Conservation (phyloP, 2,113 vertebrate species). For the Pseudopodoces humilis region DNA sequence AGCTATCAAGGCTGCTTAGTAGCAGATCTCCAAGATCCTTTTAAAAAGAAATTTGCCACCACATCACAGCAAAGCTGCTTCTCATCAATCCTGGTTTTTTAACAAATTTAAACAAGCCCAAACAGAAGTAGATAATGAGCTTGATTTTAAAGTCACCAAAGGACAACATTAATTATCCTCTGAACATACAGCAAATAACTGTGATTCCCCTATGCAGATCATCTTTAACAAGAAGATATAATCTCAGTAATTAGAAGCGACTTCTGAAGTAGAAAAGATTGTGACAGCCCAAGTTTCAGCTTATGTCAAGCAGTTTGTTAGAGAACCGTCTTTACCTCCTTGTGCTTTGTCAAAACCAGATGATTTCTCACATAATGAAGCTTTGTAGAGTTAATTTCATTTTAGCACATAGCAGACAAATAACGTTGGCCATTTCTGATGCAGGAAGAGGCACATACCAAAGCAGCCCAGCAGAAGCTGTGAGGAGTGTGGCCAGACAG, state of each 20-base stretch:
- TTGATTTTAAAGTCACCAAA: background rate
- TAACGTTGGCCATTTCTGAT: background rate
- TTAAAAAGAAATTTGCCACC: background rate
- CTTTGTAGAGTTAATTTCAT: too few species aligned
- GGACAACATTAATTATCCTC: background rate
- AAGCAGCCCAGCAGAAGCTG: background rate
- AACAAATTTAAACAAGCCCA: background rate
- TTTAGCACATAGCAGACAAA: background rate
- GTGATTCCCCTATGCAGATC: background rate
- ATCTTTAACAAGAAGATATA: background rate
- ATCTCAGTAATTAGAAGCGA: background rate
- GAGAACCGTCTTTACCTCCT: background rate
- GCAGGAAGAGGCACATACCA: background rate
- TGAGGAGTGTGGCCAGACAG: background rate
- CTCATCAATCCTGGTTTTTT: background rate
- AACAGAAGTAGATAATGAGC: background rate
- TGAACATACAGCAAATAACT: background rate
- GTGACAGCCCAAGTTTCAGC: background rate
- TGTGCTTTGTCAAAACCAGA: background rate
- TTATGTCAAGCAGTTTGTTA: background rate
- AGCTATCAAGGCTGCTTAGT: background rate
- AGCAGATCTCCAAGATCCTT: background rate
- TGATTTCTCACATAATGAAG: background rate
- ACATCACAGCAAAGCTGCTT: background rate
- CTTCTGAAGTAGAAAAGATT: background rate